phyloP scores from a whole-genome alignment of 2,888 invertebrate genomes.

The Heliconius charithonia region DNA sequence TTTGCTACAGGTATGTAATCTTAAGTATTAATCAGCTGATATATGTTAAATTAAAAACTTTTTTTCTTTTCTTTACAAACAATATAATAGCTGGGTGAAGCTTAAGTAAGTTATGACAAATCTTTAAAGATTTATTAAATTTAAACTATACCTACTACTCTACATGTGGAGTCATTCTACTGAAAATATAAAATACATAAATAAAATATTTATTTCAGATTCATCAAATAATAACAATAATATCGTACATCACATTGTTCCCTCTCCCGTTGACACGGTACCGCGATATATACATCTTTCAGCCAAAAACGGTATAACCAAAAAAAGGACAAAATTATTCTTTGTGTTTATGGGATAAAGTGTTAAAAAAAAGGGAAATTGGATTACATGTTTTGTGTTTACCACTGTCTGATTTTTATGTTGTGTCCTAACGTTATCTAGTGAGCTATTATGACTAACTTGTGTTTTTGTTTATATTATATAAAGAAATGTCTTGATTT shows the following conservation, averaged over 20 bases:
- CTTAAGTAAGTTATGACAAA: background rate
- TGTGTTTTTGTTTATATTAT: background rate
- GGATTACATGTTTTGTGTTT: background rate
- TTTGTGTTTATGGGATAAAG: background rate
- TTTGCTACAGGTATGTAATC: no score
- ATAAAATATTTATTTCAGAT: constrained; percentile 3
- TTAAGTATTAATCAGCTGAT: background rate
- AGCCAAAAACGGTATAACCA: constrained; percentile 55
- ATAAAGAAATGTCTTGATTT: no score
- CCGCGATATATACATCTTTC: constrained; percentile 54
- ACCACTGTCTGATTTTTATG: background rate
- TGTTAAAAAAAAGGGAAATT: background rate
- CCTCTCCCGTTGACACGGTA: constrained; percentile 61
- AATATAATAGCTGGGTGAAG: background rate
- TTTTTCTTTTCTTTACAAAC: background rate
- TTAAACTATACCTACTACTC: background rate
- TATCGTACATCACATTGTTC: constrained; percentile 60
- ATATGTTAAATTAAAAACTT: background rate
- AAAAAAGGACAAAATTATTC: constrained; percentile 36
- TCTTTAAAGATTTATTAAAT: no score
- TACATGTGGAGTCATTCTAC: background rate
- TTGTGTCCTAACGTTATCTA: background rate
- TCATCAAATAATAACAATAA: constrained; percentile 48
- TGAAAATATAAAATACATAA: background rate
- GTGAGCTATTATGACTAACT: background rate